Evolutionary conservation across 2,888 invertebrate species (phyloP).

Genomic region (Tanytarsus gracilentus): DNA sequence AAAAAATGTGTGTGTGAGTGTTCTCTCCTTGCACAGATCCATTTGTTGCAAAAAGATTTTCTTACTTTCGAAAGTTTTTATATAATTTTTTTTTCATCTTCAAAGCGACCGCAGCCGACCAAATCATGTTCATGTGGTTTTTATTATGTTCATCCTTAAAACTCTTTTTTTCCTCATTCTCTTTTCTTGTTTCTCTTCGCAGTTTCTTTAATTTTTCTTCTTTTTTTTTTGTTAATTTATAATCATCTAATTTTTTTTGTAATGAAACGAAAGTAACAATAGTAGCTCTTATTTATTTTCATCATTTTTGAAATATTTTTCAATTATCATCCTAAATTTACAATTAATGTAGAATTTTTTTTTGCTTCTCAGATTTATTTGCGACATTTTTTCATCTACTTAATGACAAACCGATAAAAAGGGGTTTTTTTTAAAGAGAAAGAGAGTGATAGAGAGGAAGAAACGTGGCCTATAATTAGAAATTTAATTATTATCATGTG

Average conservation of each 20-base stretch:
- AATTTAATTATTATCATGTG: too few relatives aligned
- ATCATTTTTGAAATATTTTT: neutral
- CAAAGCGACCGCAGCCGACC: conserved; percentile 14
- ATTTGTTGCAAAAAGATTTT: neutral
- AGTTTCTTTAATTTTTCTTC: neutral
- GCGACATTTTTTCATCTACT: neutral
- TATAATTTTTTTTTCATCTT: too few relatives aligned
- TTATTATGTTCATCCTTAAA: too few relatives aligned
- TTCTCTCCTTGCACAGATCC: neutral
- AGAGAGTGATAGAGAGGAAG: neutral
- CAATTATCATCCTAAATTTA: conserved; percentile 21
- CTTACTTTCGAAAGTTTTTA: neutral
- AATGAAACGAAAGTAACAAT: conserved; percentile 23
- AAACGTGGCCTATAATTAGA: neutral
- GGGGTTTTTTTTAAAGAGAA: neutral
- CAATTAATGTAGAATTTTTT: conserved; percentile 21
- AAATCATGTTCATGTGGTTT: too few relatives aligned
- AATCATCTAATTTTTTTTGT: conserved; percentile 20
- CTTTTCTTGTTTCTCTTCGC: conserved; percentile 1
- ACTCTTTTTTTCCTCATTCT: neutral
- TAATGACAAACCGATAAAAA: neutral
- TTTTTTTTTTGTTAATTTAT: too few relatives aligned
- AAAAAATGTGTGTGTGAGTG: neutral
- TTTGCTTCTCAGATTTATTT: conserved; percentile 23
- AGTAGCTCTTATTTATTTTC: conserved; percentile 23